A percentile compares a stretch with the other conserved stretches of the same genome.
Conservation (phyloP, 1,140 invertebrate species). For the Trissolcus basalis region DNA sequence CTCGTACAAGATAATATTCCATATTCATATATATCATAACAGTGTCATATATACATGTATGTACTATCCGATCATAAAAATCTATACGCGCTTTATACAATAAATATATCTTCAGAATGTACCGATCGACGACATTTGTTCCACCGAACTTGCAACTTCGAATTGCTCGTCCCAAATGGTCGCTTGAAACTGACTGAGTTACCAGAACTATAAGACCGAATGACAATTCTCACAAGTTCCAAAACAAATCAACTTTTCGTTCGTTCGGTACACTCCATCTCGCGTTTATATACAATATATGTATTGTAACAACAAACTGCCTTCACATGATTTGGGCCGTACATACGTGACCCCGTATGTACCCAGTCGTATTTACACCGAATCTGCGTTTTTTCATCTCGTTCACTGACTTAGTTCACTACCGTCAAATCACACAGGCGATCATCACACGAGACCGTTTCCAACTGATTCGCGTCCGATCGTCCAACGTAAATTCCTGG, state of each 20-base stretch:
- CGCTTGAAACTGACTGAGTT: no score
- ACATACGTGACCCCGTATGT: conserved; percentile 21
- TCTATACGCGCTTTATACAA: conserved; percentile 34
- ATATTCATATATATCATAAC: conserved; percentile 33
- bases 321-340: conserved; percentile 24
- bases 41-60: conserved; percentile 38
- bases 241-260: no score
- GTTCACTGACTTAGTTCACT: conserved; percentile 44
- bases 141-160: no score
- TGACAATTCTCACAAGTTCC: no score
- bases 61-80: conserved; percentile 33
- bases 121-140: no score
- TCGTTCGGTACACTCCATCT: no score
- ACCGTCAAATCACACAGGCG: conserved; percentile 36
- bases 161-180: no score
- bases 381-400: conserved; percentile 12
- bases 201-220: no score
- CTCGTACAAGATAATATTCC: conserved; percentile 19
- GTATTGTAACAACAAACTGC: conserved; percentile 26
- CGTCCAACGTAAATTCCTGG: no score
- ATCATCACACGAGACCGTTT: conserved; percentile 46
- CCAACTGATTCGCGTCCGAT: no score
- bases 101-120: conserved; percentile 39
- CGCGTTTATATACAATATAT: conserved; percentile 44
- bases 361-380: conserved; percentile 44